Conservation (phyloP, 2,797 vertebrate genomes). For the Sebastes steindachneri region DNA sequence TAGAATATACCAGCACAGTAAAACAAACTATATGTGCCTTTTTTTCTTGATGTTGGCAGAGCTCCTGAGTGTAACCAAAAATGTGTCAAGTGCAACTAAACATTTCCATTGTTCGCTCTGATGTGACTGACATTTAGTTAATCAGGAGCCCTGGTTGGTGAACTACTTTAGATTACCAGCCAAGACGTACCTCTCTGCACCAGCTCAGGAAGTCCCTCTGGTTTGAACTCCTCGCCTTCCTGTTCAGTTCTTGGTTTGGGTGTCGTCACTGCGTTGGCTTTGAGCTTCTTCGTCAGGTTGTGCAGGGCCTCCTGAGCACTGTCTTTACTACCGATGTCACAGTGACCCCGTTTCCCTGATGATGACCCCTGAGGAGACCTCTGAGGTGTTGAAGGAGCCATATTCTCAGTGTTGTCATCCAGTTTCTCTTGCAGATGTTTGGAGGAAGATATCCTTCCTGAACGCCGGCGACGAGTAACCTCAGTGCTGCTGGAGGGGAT, state of each 20-base stretch:
- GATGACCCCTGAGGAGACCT: conserved; percentile 48
- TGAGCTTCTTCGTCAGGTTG: conserved; percentile 82
- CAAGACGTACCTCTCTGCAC: conserved; percentile 86
- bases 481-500: conserved; percentile 54
- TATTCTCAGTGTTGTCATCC: conserved; percentile 50
- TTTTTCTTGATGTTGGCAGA: too few species aligned
- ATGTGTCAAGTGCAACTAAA: too few species aligned
- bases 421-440: conserved; percentile 35
- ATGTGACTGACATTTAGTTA: too few species aligned
- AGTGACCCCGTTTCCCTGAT: conserved; percentile 78
- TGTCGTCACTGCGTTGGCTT: conserved; percentile 41
- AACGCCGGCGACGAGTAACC: conserved; percentile 22
- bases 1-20: too few species aligned
- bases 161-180: background rate
- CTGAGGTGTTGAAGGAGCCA: conserved; percentile 30
- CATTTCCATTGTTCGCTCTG: too few species aligned
- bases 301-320: conserved; percentile 76
- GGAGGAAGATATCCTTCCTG: conserved; percentile 51
- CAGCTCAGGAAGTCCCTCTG: conserved; percentile 88
- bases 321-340: conserved; percentile 62
- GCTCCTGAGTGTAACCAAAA: too few species aligned
- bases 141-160: too few species aligned
- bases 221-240: conserved; percentile 72
- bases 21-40: too few species aligned
- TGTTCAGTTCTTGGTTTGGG: conserved; percentile 41